Percentiles rank a stretch among this genome's conserved stretches.
phyloP scores from a whole-genome alignment of 2,888 invertebrate species.

The Kryphioiulus occultus region DNA sequence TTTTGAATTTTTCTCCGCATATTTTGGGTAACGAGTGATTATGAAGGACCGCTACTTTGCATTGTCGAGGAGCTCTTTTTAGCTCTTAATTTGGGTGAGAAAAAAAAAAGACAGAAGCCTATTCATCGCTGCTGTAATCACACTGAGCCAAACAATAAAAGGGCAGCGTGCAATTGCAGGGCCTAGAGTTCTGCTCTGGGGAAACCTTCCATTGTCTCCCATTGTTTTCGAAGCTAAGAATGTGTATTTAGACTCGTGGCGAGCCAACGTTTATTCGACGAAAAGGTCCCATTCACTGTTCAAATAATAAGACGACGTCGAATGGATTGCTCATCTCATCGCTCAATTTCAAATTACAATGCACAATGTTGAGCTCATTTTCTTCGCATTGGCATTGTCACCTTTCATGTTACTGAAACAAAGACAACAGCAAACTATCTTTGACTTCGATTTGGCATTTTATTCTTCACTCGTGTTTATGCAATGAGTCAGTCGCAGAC shows the following conservation, averaged over 20 bases:
- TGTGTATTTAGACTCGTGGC: conserved; percentile 1
- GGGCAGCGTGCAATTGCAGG: not conserved
- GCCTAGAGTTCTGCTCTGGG: conserved; percentile 10
- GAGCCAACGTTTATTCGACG: conserved; percentile 13
- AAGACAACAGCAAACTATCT: not conserved
- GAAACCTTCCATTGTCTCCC: not conserved
- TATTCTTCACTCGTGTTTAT: not conserved
- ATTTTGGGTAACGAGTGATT: not conserved
- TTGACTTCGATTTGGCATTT: not conserved
- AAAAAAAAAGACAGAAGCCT: not conserved
- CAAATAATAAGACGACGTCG: not conserved
- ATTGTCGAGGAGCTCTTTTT: not conserved
- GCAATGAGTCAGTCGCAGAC: not conserved
- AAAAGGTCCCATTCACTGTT: not conserved
- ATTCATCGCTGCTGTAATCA: conserved; percentile 20
- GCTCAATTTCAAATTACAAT: not conserved
- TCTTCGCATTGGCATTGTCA: not conserved
- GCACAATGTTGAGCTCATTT: not conserved
- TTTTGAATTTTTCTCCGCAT: not conserved
- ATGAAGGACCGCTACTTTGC: not conserved
- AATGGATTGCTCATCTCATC: not conserved
- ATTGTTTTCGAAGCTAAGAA: conserved; percentile 24
- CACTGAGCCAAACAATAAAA: not conserved
- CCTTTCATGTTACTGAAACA: not conserved
- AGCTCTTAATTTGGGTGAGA: not conserved